phyloP scores from a whole-genome alignment of 2,888 invertebrate genomes.

The Lithophane leautieri region DNA sequence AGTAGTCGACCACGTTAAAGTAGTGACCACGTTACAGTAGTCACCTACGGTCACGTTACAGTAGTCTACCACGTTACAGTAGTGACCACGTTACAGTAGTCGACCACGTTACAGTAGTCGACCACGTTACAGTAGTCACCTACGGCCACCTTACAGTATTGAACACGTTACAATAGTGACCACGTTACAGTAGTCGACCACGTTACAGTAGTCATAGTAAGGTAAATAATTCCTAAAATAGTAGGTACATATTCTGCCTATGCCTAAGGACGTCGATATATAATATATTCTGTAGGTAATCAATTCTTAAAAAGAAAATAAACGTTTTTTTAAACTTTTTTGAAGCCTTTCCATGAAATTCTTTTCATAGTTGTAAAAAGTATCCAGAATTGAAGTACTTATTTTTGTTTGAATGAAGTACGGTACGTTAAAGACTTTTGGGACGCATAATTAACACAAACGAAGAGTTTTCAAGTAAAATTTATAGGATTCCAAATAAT shows the following conservation, averaged over 20 bases:
- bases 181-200: too few species aligned
- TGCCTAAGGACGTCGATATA: background rate
- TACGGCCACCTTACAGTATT: too few species aligned
- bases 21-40: too few species aligned
- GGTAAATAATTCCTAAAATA: background rate
- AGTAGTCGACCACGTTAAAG: too few species aligned
- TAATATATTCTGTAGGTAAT: background rate
- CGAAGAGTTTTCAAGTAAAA: slow-evolving; percentile 37
- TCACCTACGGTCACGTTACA: too few species aligned
- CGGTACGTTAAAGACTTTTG: slow-evolving; percentile 11
- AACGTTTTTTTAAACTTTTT: background rate
- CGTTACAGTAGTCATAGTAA: background rate
- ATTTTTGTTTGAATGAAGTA: slow-evolving; percentile 33
- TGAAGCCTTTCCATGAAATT: background rate
- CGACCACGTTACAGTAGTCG: too few species aligned
- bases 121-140: too few species aligned
- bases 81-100: too few species aligned
- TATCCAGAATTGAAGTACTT: background rate
- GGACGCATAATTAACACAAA: slow-evolving; percentile 50
- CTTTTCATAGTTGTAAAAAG: background rate
- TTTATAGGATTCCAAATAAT: slow-evolving; percentile 54
- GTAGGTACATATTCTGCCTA: background rate
- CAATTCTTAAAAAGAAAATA: background rate
- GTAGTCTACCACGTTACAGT: too few species aligned
- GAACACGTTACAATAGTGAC: too few species aligned